A percentile compares a stretch with the other conserved stretches of the same genome.
phyloP scores from a whole-genome alignment of 2,888 invertebrate species.

The Eudasyphora cyanicolor region DNA sequence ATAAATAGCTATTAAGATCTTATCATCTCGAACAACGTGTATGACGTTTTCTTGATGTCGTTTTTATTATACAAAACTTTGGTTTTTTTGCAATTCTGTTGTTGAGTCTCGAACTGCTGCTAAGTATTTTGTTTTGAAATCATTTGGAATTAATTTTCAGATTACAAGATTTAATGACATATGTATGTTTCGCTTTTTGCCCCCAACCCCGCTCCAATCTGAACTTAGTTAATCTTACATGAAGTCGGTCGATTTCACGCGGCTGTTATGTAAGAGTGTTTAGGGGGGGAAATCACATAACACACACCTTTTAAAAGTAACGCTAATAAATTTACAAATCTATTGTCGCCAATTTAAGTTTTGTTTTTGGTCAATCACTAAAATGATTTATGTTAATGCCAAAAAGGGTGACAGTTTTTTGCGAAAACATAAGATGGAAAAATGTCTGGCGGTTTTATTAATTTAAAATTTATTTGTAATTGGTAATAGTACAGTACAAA shows the following conservation, averaged over 20 bases:
- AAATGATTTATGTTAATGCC: slow-evolving; percentile 36
- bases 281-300: slow-evolving; percentile 4
- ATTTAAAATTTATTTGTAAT: too few relatives aligned
- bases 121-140: slow-evolving; percentile 51
- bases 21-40: slow-evolving; percentile 64
- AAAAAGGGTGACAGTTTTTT: slow-evolving; percentile 15
- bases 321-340: slow-evolving; percentile 49
- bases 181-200: background rate
- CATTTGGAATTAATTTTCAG: slow-evolving; percentile 54
- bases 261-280: too few relatives aligned
- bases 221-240: background rate
- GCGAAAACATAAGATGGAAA: background rate
- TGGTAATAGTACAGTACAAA: too few relatives aligned
- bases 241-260: background rate
- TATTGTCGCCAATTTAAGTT: slow-evolving; percentile 39
- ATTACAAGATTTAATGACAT: slow-evolving; percentile 51
- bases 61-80: slow-evolving; percentile 2
- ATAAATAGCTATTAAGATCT: slow-evolving; percentile 65
- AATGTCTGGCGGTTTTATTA: too few relatives aligned
- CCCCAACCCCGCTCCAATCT: too few relatives aligned
- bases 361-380: background rate
- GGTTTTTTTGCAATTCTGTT: background rate
- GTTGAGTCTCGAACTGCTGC: background rate
- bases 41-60: slow-evolving; percentile 52
- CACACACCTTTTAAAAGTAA: slow-evolving; percentile 9